Conservation (phyloP, 1,140 invertebrate genomes). For the Halesus radiatus region DNA sequence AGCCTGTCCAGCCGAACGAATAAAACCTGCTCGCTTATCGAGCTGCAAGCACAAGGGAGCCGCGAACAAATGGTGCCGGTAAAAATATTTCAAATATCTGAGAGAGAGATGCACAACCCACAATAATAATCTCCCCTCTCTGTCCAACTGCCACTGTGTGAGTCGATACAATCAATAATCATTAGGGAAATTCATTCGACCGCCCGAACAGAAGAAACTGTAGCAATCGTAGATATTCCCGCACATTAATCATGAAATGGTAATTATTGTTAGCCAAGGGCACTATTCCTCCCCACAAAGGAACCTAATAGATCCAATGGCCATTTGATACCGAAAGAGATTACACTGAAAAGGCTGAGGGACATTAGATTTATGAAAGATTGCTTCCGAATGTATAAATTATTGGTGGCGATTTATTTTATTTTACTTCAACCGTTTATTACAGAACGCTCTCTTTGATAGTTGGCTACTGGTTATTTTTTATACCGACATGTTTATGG, state of each 20-base stretch:
- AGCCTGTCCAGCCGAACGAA: background rate
- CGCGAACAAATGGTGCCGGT: conserved; percentile 20
- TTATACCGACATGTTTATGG: conserved; percentile 38
- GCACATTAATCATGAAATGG: conserved; percentile 54
- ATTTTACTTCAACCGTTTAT: conserved; percentile 33
- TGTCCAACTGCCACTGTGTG: conserved; percentile 44
- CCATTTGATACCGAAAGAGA: conserved; percentile 45
- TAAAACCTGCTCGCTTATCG: conserved; percentile 11
- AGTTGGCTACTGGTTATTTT: conserved; percentile 35
- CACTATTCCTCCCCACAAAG: conserved; percentile 23
- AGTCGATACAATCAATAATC: conserved; percentile 56
- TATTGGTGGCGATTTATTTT: conserved; percentile 21
- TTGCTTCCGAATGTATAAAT: conserved; percentile 47
- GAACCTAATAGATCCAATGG: conserved; percentile 49
- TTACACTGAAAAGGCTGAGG: conserved; percentile 55
- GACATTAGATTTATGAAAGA: conserved; percentile 53
- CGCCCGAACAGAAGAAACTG: conserved; percentile 26
- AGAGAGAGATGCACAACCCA: background rate
- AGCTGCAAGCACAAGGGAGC: background rate
- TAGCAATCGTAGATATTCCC: conserved; percentile 32
- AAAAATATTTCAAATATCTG: conserved; percentile 19
- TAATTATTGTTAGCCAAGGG: conserved; percentile 56
- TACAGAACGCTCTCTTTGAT: conserved; percentile 6
- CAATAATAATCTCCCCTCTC: background rate
- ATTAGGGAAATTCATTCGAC: conserved; percentile 46